Evolutionary conservation across 53 echinoderm and acorn worm genomes (phyloP).

Genomic region (Holothuria leucospilota): DNA sequence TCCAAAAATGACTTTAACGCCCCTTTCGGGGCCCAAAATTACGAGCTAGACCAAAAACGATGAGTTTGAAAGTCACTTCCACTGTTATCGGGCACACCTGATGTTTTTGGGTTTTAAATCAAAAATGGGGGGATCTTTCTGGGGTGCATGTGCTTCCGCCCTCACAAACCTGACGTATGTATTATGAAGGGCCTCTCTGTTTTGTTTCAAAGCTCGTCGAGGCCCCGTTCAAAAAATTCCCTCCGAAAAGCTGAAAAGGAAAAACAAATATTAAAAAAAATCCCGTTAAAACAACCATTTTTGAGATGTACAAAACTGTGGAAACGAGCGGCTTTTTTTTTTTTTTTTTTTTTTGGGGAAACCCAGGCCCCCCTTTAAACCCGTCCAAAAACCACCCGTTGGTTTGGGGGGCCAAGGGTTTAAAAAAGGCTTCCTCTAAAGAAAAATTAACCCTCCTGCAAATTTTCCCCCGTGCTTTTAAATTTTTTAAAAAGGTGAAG

Average conservation of each 20-base stretch:
- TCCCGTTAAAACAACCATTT: no score
- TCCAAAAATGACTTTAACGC: conserved; percentile 92
- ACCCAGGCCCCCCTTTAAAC: no score
- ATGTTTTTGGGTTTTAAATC: conserved; percentile 98
- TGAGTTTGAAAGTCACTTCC: conserved; percentile 90
- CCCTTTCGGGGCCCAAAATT: conserved; percentile 75
- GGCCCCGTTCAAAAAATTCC: conserved; percentile 92
- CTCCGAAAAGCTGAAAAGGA: conserved; percentile 79
- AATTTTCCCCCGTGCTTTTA: no score
- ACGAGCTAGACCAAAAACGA: conserved; percentile 95
- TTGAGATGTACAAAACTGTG: no score
- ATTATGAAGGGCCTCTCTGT: conserved; percentile 94
- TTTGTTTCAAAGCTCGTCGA: conserved; percentile 91
- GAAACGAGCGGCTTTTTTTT: no score
- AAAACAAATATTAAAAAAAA: not conserved
- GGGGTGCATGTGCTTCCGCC: conserved; percentile 92
- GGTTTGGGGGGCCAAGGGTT: no score
- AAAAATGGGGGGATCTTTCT: conserved; percentile 82
- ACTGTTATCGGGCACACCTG: conserved; percentile 83
- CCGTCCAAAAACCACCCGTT: no score
- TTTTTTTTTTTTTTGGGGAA: no score
- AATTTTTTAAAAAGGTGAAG: no score
- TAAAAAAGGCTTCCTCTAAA: no score
- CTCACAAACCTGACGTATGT: conserved; percentile 96
- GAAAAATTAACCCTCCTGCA: no score